Base-by-base conservation (phyloP, 2,113 vertebrate genomes). In the Electrona antarctica region DNA sequence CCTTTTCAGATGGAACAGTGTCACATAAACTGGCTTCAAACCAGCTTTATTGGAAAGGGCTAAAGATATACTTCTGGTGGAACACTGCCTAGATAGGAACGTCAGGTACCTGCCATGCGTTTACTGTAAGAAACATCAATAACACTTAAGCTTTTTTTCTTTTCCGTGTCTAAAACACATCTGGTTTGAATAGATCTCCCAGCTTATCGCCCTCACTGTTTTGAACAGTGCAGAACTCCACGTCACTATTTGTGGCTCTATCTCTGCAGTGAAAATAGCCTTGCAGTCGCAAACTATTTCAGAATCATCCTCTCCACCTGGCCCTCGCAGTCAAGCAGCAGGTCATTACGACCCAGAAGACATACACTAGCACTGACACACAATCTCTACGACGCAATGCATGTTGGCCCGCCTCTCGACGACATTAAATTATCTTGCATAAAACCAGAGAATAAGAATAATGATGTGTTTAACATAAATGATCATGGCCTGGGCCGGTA, bases 221-320 rank as follows among this genome's bases (percentile, higher is more conserved):
- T 41, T 41, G 33, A 41, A 41, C 33, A 4, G 33, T 41, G 3
- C 33, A 41, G 33, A 41, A 41, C 33, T 41, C 3, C 5, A 45
- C 41, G 61, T 66, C 54, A 54, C 71, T 80, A 71, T 76, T 79
- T 65, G 51, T 0, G 21, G 81, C 72, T 79, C n/a, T n/a, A 66
- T 64, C 68, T 59, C 66, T 67, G 67, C 69, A 77, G 71, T 83
- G 77, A 74, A 90, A 87, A 86, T 89, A 86, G 82, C 78, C 48
- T 64, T 51, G 61, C 64, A 50, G 50, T n/a, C 33, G 33, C 33
- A 83, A 58, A 73, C 71, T 87, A 88, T 84, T 89, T 85, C 78
- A 49, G 77, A 80, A 77, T 74, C 14, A 1, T 64, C 72, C 49
- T 61, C 15, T 33, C 46, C 82, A 76, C 66, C 69, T 80, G 78